These are phyloP conservation scores for Sciurus carolinensis DNA, from an alignment of 2,797 vertebrate genomes.

Conservation along the genomic window DNA sequence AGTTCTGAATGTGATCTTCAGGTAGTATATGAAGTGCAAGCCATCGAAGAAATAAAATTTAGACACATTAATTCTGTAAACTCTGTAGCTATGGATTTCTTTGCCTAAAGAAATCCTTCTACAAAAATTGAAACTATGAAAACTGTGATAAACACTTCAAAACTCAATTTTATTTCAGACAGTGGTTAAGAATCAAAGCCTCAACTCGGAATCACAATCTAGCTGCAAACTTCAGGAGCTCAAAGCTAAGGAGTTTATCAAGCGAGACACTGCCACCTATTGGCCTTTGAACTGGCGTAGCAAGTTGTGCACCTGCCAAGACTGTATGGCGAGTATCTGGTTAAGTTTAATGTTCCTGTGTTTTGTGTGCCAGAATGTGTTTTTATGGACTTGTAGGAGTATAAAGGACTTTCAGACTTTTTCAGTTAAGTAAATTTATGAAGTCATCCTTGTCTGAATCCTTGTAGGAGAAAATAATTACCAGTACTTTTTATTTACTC, in stretches of 20 bases:
- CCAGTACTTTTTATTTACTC: slow-evolving; percentile 21
- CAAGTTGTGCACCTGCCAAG: slow-evolving; percentile 94
- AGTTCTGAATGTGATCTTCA: slow-evolving; percentile 81
- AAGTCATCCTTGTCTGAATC: slow-evolving; percentile 18
- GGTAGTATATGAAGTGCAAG: slow-evolving; percentile 81
- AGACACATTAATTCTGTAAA: slow-evolving; percentile 23
- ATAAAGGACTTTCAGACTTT: not conserved
- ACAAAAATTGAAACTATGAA: slow-evolving; percentile 31
- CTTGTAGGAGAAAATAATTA: slow-evolving; percentile 39
- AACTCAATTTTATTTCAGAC: slow-evolving; percentile 85
- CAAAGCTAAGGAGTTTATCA: slow-evolving; percentile 85
- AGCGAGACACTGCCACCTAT: slow-evolving; percentile 93
- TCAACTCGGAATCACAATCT: slow-evolving; percentile 78
- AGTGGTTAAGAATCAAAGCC: slow-evolving; percentile 75
- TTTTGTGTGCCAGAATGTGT: not conserved
- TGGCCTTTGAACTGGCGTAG: slow-evolving; percentile 96
- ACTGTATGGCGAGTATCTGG: slow-evolving; percentile 92
- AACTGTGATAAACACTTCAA: not conserved
- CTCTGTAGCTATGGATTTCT: slow-evolving; percentile 25
- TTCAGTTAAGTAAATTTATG: slow-evolving; percentile 33
- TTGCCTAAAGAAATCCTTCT: slow-evolving; percentile 42
- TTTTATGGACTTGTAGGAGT: slow-evolving; percentile 14
- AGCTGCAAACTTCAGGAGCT: slow-evolving; percentile 92
- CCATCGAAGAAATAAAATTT: not conserved
- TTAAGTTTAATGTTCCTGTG: not conserved